Percentiles rank a stretch among this genome's conserved stretches.
Conservation (phyloP, 2,888 invertebrate genomes). For the Willowsia nigromaculata region DNA sequence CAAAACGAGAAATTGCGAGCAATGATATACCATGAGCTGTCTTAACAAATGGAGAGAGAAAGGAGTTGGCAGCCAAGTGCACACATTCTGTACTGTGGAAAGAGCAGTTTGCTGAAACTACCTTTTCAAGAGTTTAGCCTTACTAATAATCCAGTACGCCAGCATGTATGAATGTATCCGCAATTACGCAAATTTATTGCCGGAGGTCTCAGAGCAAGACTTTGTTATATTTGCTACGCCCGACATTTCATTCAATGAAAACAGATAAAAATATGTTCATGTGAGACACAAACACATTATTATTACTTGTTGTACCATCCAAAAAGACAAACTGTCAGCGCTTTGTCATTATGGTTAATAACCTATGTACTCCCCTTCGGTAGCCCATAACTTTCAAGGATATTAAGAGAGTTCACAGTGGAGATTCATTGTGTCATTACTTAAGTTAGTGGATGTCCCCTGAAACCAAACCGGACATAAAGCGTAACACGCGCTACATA, state of each 20-base stretch:
- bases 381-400: background rate
- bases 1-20: constrained; percentile 25
- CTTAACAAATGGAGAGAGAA: background rate
- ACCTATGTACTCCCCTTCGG: background rate
- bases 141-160: background rate
- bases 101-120: too few relatives aligned
- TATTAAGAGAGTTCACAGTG: background rate
- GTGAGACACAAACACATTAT: background rate
- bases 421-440: constrained; percentile 26
- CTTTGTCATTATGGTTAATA: background rate
- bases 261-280: too few relatives aligned
- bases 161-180: background rate
- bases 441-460: constrained; percentile 6
- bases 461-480: constrained; percentile 11
- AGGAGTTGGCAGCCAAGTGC: background rate
- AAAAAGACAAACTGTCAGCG: background rate
- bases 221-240: background rate
- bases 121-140: background rate
- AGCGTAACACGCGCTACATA: background rate
- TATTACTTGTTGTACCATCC: background rate
- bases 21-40: background rate
- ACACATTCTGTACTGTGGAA: background rate
- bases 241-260: too few relatives aligned
- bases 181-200: constrained; percentile 21
- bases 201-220: background rate